phyloP scores from a whole-genome alignment of 2,888 invertebrate genomes.

The Drosophila ustulata region DNA sequence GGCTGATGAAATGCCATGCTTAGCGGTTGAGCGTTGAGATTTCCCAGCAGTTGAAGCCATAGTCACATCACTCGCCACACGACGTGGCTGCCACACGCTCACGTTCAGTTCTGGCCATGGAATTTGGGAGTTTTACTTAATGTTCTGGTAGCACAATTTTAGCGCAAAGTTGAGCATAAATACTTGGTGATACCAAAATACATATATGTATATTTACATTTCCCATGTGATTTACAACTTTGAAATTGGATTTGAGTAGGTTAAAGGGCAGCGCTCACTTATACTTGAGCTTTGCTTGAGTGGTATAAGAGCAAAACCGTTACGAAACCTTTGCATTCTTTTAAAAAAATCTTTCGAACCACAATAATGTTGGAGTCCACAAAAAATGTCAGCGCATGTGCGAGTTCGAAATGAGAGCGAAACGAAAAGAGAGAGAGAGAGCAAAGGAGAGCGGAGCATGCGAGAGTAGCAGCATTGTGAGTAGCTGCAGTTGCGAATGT shows the following conservation, averaged over 20 bases:
- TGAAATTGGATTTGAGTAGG: slow-evolving; percentile 8
- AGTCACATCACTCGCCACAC: slow-evolving; percentile 47
- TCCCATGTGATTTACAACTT: slow-evolving; percentile 8
- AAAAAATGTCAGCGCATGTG: slow-evolving; percentile 43
- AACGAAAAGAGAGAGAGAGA: slow-evolving; percentile 1
- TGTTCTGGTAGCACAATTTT: slow-evolving; percentile 35
- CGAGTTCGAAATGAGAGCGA: slow-evolving; percentile 53
- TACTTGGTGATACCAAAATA: slow-evolving; percentile 16
- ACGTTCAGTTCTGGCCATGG: slow-evolving; percentile 19
- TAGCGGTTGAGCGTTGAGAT: slow-evolving; percentile 76
- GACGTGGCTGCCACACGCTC: slow-evolving; percentile 22
- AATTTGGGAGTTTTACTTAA: slow-evolving; percentile 60
- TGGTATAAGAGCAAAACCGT: slow-evolving; percentile 72
- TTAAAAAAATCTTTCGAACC: slow-evolving; percentile 29
- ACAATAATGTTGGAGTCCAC: slow-evolving; percentile 43
- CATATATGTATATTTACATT: background rate
- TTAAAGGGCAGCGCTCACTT: slow-evolving; percentile 5
- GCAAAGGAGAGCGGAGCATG: slow-evolving; percentile 8
- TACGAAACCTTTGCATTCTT: slow-evolving; percentile 33
- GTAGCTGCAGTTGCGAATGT: slow-evolving; percentile 9
- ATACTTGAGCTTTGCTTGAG: slow-evolving; percentile 56
- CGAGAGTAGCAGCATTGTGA: slow-evolving; percentile 6
- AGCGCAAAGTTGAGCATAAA: slow-evolving; percentile 15
- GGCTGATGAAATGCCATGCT: slow-evolving; percentile 78
- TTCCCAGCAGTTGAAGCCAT: slow-evolving; percentile 50